Percentiles rank a stretch among this genome's conserved stretches.
phyloP scores from a whole-genome alignment of 2,888 invertebrate species.

The Cheilosia pagana region DNA sequence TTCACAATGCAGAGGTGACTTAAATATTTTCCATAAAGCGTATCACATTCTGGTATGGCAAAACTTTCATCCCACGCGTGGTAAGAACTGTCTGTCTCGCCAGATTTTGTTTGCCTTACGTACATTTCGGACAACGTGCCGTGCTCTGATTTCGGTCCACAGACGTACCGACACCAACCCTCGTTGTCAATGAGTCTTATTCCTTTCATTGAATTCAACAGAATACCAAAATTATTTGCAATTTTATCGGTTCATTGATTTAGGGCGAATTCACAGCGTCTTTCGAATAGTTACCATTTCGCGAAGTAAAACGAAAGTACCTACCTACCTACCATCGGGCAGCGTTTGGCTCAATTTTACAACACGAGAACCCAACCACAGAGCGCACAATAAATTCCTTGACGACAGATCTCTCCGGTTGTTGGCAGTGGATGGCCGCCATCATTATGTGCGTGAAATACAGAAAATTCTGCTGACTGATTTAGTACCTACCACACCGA shows the following conservation, averaged over 20 bases:
- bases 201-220: neutral
- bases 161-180: neutral
- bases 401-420: slow-evolving; percentile 49
- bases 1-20: too few species aligned
- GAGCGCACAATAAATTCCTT: slow-evolving; percentile 49
- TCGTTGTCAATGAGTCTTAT: neutral
- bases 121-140: too few species aligned
- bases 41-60: too few species aligned
- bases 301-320: neutral
- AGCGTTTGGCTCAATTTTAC: slow-evolving; percentile 41
- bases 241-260: slow-evolving; percentile 63
- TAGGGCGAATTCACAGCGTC: slow-evolving; percentile 32
- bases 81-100: too few species aligned
- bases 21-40: too few species aligned
- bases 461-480: slow-evolving; percentile 52
- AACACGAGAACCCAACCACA: slow-evolving; percentile 33
- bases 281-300: slow-evolving; percentile 7
- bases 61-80: too few species aligned
- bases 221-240: slow-evolving; percentile 12
- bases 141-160: neutral
- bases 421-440: slow-evolving; percentile 7
- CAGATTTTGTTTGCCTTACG: too few species aligned
- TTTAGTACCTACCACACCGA: slow-evolving; percentile 32
- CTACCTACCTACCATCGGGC: too few species aligned
- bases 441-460: slow-evolving; percentile 58